Evolutionary conservation across 2,888 invertebrate species (phyloP).

Genomic region (Apodemia mormo): DNA sequence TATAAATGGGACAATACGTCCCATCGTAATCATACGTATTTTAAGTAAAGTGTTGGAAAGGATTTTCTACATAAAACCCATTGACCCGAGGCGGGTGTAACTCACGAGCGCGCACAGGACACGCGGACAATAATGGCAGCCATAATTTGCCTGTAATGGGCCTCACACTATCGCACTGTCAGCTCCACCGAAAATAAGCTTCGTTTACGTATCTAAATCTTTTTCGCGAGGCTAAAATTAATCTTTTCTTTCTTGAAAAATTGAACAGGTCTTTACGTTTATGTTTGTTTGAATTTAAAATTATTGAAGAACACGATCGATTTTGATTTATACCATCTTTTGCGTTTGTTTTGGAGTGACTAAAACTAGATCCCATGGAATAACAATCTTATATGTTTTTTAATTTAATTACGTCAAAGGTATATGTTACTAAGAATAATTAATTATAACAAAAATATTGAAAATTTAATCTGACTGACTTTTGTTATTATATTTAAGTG

Average conservation of each 20-base stretch:
- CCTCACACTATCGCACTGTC: conserved; percentile 79
- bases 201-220: conserved; percentile 45
- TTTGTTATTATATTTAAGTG: too few relatives aligned
- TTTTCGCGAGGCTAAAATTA: conserved; percentile 47
- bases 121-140: conserved; percentile 74
- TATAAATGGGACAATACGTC: conserved; percentile 4
- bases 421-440: too few relatives aligned
- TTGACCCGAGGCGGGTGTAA: conserved; percentile 70
- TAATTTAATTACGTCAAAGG: too few relatives aligned
- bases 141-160: conserved; percentile 79
- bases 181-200: conserved; percentile 75
- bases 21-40: conserved; percentile 28
- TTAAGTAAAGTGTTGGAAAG: conserved; percentile 44
- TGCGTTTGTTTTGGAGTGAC: too few relatives aligned
- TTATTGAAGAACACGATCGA: too few relatives aligned
- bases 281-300: neutral
- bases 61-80: conserved; percentile 72
- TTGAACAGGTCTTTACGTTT: conserved; percentile 23
- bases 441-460: too few relatives aligned
- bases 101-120: conserved; percentile 69
- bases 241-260: conserved; percentile 44
- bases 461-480: too few relatives aligned
- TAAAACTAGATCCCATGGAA: too few relatives aligned
- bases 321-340: too few relatives aligned
- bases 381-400: too few relatives aligned